phyloP scores from a whole-genome alignment of 2,113 vertebrate genomes.

The Pseudois nayaur region DNA sequence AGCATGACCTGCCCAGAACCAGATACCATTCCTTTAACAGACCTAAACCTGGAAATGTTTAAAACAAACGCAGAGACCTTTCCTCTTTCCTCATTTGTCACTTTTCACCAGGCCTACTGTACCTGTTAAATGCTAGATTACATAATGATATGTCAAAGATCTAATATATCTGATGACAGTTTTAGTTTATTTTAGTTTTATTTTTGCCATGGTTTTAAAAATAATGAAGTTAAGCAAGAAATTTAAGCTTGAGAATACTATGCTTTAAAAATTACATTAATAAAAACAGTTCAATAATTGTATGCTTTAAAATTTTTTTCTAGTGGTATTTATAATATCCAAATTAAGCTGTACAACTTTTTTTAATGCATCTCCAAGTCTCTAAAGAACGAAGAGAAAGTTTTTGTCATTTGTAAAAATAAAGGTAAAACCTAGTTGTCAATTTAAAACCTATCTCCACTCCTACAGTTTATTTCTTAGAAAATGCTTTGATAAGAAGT shows the following conservation, averaged over 20 bases:
- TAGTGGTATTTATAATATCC: background rate
- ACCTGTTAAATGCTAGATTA: background rate
- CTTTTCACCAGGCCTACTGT: background rate
- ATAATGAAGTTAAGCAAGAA: background rate
- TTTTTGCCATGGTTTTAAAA: background rate
- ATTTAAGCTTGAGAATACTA: constrained; percentile 14
- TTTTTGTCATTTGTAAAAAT: constrained; percentile 27
- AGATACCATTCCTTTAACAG: background rate
- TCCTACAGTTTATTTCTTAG: background rate
- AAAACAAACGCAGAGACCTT: background rate
- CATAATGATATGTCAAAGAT: background rate
- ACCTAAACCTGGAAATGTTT: background rate
- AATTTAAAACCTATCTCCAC: background rate
- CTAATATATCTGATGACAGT: background rate
- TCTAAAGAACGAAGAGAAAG: background rate
- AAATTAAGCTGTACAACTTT: background rate
- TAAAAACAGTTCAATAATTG: background rate
- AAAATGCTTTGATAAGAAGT: background rate
- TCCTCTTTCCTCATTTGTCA: background rate
- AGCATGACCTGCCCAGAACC: background rate
- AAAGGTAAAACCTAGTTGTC: background rate
- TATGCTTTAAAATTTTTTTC: background rate
- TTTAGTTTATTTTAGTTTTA: background rate
- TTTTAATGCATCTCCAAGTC: background rate
- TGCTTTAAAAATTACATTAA: constrained; percentile 11